phyloP scores from a whole-genome alignment of 2,113 vertebrate species.

The Xenus cinereus region DNA sequence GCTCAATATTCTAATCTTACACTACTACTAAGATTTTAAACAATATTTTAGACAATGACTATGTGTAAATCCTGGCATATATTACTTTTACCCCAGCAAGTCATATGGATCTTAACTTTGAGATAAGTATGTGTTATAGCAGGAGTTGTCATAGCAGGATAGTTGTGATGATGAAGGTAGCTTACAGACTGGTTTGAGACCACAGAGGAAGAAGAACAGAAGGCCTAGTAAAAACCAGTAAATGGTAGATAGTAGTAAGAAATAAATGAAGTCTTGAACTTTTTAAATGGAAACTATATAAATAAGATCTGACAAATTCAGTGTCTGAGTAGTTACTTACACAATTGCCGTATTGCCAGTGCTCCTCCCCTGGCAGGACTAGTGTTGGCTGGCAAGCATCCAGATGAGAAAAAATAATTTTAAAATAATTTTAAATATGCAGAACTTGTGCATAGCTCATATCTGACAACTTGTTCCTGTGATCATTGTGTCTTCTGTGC shows the following conservation, averaged over 20 bases:
- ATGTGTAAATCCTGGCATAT: neutral
- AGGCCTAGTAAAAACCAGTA: neutral
- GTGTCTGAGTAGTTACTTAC: neutral
- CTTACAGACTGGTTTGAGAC: neutral
- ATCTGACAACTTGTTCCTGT: neutral
- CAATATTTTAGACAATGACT: neutral
- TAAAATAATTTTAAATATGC: neutral
- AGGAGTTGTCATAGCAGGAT: neutral
- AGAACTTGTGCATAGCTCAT: neutral
- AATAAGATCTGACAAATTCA: neutral
- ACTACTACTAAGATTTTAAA: neutral
- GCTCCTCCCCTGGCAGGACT: neutral
- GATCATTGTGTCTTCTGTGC: neutral
- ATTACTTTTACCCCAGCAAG: neutral
- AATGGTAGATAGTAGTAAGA: neutral
- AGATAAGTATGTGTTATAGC: neutral
- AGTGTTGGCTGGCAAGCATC: neutral
- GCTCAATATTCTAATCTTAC: fast-evolving
- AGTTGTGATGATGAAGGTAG: neutral
- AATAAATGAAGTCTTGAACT: neutral
- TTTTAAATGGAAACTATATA: neutral
- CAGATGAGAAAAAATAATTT: neutral
- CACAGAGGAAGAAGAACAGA: neutral
- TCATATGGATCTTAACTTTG: neutral
- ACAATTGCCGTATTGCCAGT: neutral